phyloP scores from a whole-genome alignment of 1,140 invertebrate genomes.

The Drosophila chauvacae region DNA sequence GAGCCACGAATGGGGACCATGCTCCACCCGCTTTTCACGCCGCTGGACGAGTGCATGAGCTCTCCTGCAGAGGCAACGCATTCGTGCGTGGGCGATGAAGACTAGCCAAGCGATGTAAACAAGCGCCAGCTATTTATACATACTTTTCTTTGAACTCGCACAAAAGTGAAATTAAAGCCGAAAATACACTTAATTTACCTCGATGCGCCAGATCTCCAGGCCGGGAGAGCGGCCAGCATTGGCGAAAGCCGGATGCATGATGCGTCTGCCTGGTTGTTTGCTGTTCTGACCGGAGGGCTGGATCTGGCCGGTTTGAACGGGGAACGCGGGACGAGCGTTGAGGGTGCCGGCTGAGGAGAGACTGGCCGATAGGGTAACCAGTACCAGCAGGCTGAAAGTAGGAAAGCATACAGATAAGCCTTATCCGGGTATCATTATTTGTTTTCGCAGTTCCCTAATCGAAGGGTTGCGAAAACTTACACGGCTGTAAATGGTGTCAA shows the following conservation, averaged over 20 bases:
- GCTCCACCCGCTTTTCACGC: background rate
- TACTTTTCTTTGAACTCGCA: slow-evolving; percentile 24
- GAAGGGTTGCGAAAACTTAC: background rate
- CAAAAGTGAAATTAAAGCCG: slow-evolving; percentile 28
- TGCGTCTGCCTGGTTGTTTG: slow-evolving; percentile 69
- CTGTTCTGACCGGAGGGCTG: slow-evolving; percentile 52
- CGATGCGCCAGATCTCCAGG: slow-evolving; percentile 89
- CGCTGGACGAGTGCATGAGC: slow-evolving; percentile 20
- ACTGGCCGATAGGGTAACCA: slow-evolving; percentile 54
- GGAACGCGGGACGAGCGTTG: slow-evolving; percentile 71
- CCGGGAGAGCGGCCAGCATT: slow-evolving; percentile 87
- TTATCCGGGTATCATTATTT: slow-evolving; percentile 13
- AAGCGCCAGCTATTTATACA: slow-evolving; percentile 70
- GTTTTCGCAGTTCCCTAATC: slow-evolving; percentile 2
- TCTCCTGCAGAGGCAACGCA: slow-evolving; percentile 61
- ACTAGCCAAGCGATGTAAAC: slow-evolving; percentile 60
- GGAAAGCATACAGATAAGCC: slow-evolving; percentile 26
- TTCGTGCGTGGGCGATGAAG: slow-evolving; percentile 71
- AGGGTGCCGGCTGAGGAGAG: slow-evolving; percentile 69
- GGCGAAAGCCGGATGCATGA: slow-evolving; percentile 87
- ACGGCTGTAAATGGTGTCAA: background rate
- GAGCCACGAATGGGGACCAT: slow-evolving; percentile 17
- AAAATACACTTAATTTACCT: slow-evolving; percentile 85
- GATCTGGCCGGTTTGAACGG: slow-evolving; percentile 61
- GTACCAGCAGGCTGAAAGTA: slow-evolving; percentile 45